Evolutionary conservation across 2,888 invertebrate genomes (phyloP), one percentile per base, ranked within the genome.

Genomic region (Panzeria rudis): DNA sequence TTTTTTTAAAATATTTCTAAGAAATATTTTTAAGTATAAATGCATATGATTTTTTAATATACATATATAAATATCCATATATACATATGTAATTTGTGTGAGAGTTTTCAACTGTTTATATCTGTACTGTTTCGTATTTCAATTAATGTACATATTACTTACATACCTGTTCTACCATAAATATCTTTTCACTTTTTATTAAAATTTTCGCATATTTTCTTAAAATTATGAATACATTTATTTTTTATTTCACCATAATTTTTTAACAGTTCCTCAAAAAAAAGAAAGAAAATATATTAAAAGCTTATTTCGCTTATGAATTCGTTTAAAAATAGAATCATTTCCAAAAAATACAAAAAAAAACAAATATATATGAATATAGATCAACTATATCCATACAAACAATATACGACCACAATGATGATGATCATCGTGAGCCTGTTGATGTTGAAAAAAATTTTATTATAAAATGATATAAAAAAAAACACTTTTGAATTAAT

Each of bases 211-310:
- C 20, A 38, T 8, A 20, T 13, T 72, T 66, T 84, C 61, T 68
- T 87, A 80, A 87, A 80, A 89, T 20, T 11, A 41, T 68, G 47
- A 41, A 50, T 75, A 38, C 35, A 69, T 59, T 80, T 11, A 9
- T 77, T 59, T 77, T 59, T 54, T 41, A 80, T 68, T 77, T 84
- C 72, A 77, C 72, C 35, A 77, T 89, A 89, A 54, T 32, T 90
- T 89, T 89, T 89, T 88, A 68, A 87, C 86, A 87, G 86, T 86
- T 68, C 73, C 75, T 79, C 32, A 23, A 59, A 61, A 23, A 25
- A 23, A 25, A 64, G 11, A 69, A 69, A 38, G 82, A 85, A 17
- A 11, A 86, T 72, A 23, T 68, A 15, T 44, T 32, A 81, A 83
- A 77, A 68, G 59, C 78, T 72, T 52, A 52, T 79, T 61, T 68